A percentile compares a stretch with the other conserved stretches of the same genome.
These are phyloP conservation scores for Penaeus japonicus DNA, from an alignment of 1,140 invertebrate species.

Conservation along the genomic window DNA sequence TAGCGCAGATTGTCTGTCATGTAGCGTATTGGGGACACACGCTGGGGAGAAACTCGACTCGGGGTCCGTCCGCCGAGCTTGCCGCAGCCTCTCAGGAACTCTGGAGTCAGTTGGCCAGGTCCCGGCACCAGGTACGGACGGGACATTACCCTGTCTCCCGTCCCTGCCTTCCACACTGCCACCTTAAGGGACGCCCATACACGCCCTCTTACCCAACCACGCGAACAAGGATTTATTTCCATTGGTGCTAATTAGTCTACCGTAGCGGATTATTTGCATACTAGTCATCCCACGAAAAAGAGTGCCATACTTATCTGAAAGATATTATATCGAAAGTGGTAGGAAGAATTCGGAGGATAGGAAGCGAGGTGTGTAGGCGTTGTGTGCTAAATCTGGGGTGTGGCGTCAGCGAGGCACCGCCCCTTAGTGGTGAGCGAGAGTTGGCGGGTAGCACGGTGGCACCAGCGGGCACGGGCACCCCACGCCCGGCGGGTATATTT, in stretches of 20 bases:
- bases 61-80: not conserved
- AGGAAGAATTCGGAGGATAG: not conserved
- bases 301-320: not conserved
- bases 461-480: slow-evolving; percentile 16
- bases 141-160: slow-evolving; percentile 10
- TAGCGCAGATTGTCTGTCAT: slow-evolving; percentile 29
- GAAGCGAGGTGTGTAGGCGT: slow-evolving; percentile 28
- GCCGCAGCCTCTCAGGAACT: slow-evolving; percentile 12
- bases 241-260: not conserved
- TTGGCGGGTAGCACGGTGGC: slow-evolving; percentile 36
- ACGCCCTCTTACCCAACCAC: not conserved
- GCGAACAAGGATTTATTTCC: not conserved
- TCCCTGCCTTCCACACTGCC: not conserved
- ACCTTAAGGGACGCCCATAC: not conserved
- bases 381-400: slow-evolving; percentile 45
- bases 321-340: not conserved
- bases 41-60: slow-evolving; percentile 36
- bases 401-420: slow-evolving; percentile 49
- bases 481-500: slow-evolving; percentile 47
- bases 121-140: slow-evolving; percentile 44
- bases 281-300: too few species aligned
- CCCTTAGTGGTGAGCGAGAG: slow-evolving; percentile 34
- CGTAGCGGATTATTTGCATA: not conserved
- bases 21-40: slow-evolving; percentile 43
- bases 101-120: slow-evolving; percentile 42